These are phyloP conservation scores for Ornithoptera priamus DNA, from an alignment of 2,888 invertebrate species.

Conservation along the genomic window DNA sequence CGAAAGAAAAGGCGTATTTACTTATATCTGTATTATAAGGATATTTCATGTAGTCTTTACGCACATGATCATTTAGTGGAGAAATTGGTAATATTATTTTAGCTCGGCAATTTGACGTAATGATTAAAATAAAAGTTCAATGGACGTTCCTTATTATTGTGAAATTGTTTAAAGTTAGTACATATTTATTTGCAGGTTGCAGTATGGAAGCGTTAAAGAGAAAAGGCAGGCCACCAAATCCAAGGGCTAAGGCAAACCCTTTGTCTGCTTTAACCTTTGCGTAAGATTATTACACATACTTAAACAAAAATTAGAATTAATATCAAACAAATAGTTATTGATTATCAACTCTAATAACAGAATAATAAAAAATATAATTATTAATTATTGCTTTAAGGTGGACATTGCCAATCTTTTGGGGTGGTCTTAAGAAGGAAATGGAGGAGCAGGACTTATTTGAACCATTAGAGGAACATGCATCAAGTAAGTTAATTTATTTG, in stretches of 20 bases:
- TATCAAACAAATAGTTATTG: background rate
- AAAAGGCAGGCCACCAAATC: conserved; percentile 80
- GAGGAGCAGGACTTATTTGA: conserved; percentile 87
- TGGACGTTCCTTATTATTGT: background rate
- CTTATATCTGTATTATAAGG: background rate
- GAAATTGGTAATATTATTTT: background rate
- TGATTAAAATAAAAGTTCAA: too few relatives aligned
- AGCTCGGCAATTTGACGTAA: too few relatives aligned
- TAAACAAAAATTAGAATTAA: background rate
- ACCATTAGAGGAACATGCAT: conserved; percentile 86
- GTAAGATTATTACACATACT: conserved; percentile 69
- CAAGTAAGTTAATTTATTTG: conserved; percentile 57
- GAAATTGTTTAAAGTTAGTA: background rate
- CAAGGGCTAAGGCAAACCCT: conserved; percentile 83
- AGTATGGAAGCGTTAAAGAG: conserved; percentile 79
- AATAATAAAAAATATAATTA: background rate
- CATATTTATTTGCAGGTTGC: conserved; percentile 33
- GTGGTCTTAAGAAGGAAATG: conserved; percentile 86
- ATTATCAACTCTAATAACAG: background rate
- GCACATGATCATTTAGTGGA: conserved; percentile 7
- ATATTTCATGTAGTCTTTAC: background rate
- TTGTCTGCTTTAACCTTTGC: conserved; percentile 84
- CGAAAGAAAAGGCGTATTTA: background rate
- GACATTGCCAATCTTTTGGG: conserved; percentile 88
- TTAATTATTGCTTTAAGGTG: conserved; percentile 76